phyloP scores from a whole-genome alignment of 2,113 vertebrate genomes.

The Pseudopodoces humilis region DNA sequence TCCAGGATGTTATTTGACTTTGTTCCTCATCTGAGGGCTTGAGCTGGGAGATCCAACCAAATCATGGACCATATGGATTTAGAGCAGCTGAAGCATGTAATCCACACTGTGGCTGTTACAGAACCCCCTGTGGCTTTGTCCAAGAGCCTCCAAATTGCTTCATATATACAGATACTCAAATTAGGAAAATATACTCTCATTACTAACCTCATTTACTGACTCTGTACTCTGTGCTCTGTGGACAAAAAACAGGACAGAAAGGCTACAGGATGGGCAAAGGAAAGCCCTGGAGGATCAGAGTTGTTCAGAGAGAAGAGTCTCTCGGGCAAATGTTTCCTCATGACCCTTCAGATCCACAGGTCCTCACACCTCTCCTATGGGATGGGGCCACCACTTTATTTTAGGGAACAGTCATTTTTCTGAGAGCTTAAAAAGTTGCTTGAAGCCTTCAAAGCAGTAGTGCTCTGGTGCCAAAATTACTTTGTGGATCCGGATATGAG shows the following conservation, averaged over 20 bases:
- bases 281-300: not conserved
- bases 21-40: not conserved
- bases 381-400: not conserved
- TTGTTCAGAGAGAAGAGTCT: not conserved
- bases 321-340: not conserved
- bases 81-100: not conserved
- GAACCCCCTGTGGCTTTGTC: not conserved
- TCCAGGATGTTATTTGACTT: not conserved
- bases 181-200: not conserved
- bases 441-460: not conserved
- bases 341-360: not conserved
- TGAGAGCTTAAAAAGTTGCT: not conserved
- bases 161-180: not conserved
- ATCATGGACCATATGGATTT: not conserved
- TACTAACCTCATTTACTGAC: not conserved
- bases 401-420: not conserved
- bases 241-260: not conserved
- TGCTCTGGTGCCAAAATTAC: not conserved
- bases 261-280: not conserved
- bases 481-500: not conserved
- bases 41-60: not conserved
- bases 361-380: not conserved
- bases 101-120: not conserved
- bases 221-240: not conserved
- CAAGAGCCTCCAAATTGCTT: not conserved